Evolutionary conservation across 2,888 invertebrate genomes (phyloP), one percentile per base, ranked within the genome.

Genomic region (Xanthia togata): DNA sequence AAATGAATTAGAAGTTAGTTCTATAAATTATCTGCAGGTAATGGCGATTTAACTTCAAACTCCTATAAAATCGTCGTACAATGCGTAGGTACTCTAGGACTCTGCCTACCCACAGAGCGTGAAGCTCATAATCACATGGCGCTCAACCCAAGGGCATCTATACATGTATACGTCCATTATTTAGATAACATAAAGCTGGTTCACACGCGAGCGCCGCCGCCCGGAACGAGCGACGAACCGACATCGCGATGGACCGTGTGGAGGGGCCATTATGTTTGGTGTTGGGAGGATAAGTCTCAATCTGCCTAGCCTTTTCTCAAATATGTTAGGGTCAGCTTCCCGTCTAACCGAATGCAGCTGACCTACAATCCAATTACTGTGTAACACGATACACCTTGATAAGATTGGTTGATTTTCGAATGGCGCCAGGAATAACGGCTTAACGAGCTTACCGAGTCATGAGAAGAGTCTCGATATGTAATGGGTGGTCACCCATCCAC

Each of bases 151-250:
- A 81, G 76, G 81, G 75, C 78, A 70, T 73, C 69, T 73, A 73
- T 68, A 83, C 62, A 44, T 74, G 59, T 70, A 38, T 38, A 73
- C 41, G 79, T 68, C 47, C 80, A 85, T 87, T 75, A 80, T 82
- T 60, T 70, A 82, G 80, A 78, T 76, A 71, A 76, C 59, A 78
- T 91, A 89, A 88, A 85, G 85, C 70, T 23, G 26, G 85, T 90
- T 91, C 91, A 91, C 91, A 91, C 90, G 91, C 89, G 76, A 88
- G 80, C 69, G 72, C 80, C 68, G 77, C 83, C 86, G 87, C 75
- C 85, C 88, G 92, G 89, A 90, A 92, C 92, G 92, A 83, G 81
- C 91, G 84, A 82, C 91, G 92, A 92, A 91, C 91, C 68, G 76
- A 26, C 57, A 74, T 55, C 82, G 68, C 82, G 71, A 80, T 87